phyloP scores from a whole-genome alignment of 1,140 invertebrate genomes.

The Drosophila santomea region DNA sequence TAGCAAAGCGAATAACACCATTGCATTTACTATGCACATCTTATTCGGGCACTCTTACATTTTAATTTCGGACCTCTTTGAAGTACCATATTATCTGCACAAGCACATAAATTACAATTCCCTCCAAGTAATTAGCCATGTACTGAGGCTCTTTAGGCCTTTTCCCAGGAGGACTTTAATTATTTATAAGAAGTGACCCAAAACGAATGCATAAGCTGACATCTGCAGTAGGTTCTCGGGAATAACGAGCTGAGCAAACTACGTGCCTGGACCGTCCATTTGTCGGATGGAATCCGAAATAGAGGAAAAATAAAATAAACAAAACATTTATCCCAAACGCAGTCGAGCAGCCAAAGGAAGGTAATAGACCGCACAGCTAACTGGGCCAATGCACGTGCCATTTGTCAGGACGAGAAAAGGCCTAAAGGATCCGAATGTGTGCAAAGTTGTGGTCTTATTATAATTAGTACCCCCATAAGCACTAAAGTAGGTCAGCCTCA shows the following conservation, averaged over 20 bases:
- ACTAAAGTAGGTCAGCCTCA: neutral
- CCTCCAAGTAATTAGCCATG: slow-evolving; percentile 32
- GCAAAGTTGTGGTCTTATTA: slow-evolving; percentile 5
- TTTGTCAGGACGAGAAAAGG: slow-evolving; percentile 31
- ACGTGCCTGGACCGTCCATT: slow-evolving; percentile 13
- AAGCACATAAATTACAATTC: slow-evolving; percentile 29
- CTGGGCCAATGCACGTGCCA: slow-evolving; percentile 27
- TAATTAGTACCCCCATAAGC: slow-evolving; percentile 20
- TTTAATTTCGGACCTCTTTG: slow-evolving; percentile 23
- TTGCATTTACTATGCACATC: slow-evolving; percentile 25
- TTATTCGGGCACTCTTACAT: slow-evolving; percentile 7
- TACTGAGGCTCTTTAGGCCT: slow-evolving; percentile 31
- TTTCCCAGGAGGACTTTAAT: slow-evolving; percentile 30
- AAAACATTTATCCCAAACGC: slow-evolving; percentile 33
- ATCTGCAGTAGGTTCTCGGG: slow-evolving; percentile 31
- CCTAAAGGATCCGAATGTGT: slow-evolving; percentile 5
- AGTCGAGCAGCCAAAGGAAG: slow-evolving; percentile 9
- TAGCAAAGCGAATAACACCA: neutral
- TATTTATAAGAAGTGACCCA: slow-evolving; percentile 50
- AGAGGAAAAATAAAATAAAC: slow-evolving; percentile 28
- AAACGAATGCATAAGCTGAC: slow-evolving; percentile 48
- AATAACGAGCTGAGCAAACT: slow-evolving; percentile 16
- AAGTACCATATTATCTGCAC: slow-evolving; percentile 13
- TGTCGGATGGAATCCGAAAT: neutral
- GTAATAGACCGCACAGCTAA: slow-evolving; percentile 19